These are phyloP conservation scores for Seira musarum DNA, from an alignment of 2,888 invertebrate genomes.

Conservation along the genomic window DNA sequence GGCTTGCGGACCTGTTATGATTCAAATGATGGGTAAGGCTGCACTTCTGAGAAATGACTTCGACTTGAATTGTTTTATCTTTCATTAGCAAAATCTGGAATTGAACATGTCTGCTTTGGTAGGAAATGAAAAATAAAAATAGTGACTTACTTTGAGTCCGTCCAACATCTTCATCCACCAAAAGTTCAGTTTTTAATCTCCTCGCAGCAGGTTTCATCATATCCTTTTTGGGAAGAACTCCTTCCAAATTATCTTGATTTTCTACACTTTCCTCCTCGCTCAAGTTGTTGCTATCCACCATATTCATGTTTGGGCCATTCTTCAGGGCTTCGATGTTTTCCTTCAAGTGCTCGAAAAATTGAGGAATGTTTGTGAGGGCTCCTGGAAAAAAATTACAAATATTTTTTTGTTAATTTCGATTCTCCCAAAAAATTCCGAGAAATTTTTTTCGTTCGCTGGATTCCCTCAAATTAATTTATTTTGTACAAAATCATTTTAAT, in stretches of 20 bases:
- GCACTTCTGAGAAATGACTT: too few species aligned
- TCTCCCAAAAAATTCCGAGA: too few species aligned
- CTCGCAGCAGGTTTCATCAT: conserved; percentile 32
- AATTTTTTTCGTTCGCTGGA: too few species aligned
- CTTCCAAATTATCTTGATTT: not conserved
- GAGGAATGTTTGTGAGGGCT: conserved; percentile 62
- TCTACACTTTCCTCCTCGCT: not conserved
- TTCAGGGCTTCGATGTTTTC: conserved; percentile 60
- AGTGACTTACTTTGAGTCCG: too few species aligned
- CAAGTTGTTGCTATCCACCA: not conserved
- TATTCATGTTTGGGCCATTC: not conserved
- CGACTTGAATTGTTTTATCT: too few species aligned
- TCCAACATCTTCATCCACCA: conserved; percentile 50
- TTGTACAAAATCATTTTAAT: not conserved
- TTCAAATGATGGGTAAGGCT: too few species aligned
- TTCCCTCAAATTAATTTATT: too few species aligned
- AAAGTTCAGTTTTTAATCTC: conserved; percentile 39
- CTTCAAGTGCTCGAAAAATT: conserved; percentile 60
- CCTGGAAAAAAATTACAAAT: conserved; percentile 38
- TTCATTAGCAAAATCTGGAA: too few species aligned
- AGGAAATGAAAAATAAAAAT: too few species aligned
- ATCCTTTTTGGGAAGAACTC: not conserved
- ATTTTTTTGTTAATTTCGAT: too few species aligned
- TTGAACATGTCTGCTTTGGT: too few species aligned
- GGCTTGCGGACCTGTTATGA: too few species aligned